These are phyloP conservation scores for Trachelus stipa DNA, from an alignment of 2,888 invertebrate genomes.

Conservation along the genomic window DNA sequence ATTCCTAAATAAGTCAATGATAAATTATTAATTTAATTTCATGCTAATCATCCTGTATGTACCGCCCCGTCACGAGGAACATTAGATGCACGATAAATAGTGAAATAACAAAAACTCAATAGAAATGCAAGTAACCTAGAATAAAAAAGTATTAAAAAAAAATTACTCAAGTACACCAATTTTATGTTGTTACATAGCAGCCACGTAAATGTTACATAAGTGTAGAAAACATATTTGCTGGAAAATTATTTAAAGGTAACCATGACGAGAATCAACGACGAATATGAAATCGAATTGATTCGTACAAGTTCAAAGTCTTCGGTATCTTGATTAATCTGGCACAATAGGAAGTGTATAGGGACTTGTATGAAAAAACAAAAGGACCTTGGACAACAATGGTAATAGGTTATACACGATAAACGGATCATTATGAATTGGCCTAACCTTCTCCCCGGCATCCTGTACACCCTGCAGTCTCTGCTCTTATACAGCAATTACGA, in stretches of 20 bases:
- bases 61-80: neutral
- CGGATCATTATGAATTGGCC: conserved; percentile 53
- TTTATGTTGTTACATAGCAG: neutral
- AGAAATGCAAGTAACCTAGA: neutral
- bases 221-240: neutral
- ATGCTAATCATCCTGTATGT: neutral
- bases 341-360: neutral
- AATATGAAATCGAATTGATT: neutral
- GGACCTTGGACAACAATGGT: conserved; percentile 59
- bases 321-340: neutral
- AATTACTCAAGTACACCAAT: neutral
- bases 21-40: neutral
- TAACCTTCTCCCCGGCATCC: conserved; percentile 61
- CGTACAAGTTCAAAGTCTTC: neutral
- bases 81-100: too few species aligned
- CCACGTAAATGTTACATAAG: too few species aligned
- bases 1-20: neutral
- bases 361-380: conserved; percentile 26
- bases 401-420: conserved; percentile 45
- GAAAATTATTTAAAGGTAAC: neutral
- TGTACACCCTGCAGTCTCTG: conserved; percentile 56
- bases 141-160: neutral
- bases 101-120: neutral
- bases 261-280: neutral
- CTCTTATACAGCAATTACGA: conserved; percentile 60